These are phyloP conservation scores for Epirrhoe tristata DNA, from an alignment of 2,888 invertebrate species.

Conservation along the genomic window DNA sequence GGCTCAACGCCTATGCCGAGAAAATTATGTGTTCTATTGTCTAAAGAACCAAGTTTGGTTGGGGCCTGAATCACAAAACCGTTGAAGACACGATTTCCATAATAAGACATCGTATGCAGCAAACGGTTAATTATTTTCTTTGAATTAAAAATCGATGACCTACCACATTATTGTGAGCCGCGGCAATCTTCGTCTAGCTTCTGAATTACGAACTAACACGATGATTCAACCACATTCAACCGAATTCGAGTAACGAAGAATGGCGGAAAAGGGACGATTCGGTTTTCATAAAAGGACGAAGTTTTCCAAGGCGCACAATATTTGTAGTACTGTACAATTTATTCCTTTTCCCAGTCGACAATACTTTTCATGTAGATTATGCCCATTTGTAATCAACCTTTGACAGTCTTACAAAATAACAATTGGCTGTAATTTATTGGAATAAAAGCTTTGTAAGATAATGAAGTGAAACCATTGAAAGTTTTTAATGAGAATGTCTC, in stretches of 20 bases:
- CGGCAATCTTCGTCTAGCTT: too few species aligned
- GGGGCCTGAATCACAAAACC: neutral
- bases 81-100: too few species aligned
- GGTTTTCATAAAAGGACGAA: too few species aligned
- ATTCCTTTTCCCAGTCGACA: neutral
- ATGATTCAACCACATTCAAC: too few species aligned
- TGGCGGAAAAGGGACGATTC: too few species aligned
- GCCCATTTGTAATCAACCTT: neutral
- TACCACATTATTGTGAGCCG: too few species aligned
- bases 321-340: neutral
- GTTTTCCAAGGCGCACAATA: too few species aligned
- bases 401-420: neutral
- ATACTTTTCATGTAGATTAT: neutral
- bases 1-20: slow-evolving; percentile 33
- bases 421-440: neutral
- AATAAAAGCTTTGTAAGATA: neutral
- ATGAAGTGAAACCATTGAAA: neutral
- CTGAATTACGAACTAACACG: too few species aligned
- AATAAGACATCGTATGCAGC: too few species aligned
- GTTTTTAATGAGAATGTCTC: neutral
- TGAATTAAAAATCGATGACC: too few species aligned
- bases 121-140: too few species aligned
- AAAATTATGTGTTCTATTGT: slow-evolving; percentile 45
- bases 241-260: too few species aligned
- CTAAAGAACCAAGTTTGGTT: slow-evolving; percentile 27